Percentiles rank a stretch among this genome's conserved stretches.
Evolutionary conservation across 2,113 vertebrate species (phyloP).

Genomic region (Neolamprologus sp.): DNA sequence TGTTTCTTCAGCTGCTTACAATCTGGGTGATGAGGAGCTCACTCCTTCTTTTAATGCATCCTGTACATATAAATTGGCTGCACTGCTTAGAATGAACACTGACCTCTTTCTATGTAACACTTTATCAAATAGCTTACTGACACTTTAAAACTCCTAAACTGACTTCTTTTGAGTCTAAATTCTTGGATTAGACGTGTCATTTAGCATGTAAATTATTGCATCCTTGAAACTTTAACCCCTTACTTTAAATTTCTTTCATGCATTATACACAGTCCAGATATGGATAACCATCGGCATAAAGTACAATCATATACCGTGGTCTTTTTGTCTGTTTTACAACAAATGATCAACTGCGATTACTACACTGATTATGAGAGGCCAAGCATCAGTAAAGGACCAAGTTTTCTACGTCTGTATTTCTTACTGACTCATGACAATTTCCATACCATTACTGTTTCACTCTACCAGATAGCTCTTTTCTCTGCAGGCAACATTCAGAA

Average conservation of each 20-base stretch:
- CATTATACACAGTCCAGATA: not conserved
- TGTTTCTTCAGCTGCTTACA: not conserved
- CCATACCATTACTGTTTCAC: constrained; percentile 7
- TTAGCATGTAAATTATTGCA: not conserved
- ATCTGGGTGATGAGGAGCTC: not conserved
- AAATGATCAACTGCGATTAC: not conserved
- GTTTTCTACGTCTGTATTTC: not conserved
- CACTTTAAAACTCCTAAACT: not conserved
- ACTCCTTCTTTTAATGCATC: not conserved
- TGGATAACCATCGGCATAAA: not conserved
- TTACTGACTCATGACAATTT: not conserved
- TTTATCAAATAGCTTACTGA: not conserved
- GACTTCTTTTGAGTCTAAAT: not conserved
- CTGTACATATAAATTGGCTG: not conserved
- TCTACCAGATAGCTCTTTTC: not conserved
- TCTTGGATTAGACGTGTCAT: not conserved
- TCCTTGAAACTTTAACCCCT: not conserved
- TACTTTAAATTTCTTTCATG: not conserved
- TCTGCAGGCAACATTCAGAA: constrained; percentile 20
- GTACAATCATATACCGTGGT: not conserved
- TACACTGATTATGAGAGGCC: not conserved
- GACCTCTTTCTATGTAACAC: not conserved
- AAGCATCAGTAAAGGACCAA: not conserved
- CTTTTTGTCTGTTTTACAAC: not conserved
- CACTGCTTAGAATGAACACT: not conserved